Evolutionary conservation across 1,140 invertebrate genomes (phyloP).

Genomic region (Gonatopus flavifemur): DNA sequence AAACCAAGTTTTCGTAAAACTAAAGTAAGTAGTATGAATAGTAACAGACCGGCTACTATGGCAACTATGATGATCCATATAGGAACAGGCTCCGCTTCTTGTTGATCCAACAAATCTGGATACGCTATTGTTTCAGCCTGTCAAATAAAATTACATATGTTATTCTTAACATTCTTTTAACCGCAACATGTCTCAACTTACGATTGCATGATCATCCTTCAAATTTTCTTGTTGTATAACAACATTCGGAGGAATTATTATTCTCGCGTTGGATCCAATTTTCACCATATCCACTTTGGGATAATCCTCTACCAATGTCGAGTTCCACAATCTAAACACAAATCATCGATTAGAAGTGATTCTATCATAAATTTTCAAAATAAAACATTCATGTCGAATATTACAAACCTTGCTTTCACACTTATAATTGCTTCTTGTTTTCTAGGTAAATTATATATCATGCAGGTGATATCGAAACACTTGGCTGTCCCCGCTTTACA

Average conservation of each 20-base stretch:
- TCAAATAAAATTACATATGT: constrained; percentile 34
- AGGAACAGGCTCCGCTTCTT: constrained; percentile 68
- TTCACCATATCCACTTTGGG: constrained; percentile 79
- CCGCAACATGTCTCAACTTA: constrained; percentile 42
- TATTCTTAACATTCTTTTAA: background rate
- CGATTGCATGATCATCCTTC: constrained; percentile 65
- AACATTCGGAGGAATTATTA: constrained; percentile 69
- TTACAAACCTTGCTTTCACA: constrained; percentile 72
- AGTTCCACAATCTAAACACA: constrained; percentile 80
- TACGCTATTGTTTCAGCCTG: constrained; percentile 80
- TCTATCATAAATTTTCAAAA: constrained; percentile 2
- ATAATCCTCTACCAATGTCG: constrained; percentile 85
- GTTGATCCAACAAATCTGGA: constrained; percentile 72
- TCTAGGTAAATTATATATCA: constrained; percentile 73
- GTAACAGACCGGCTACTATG: constrained; percentile 74
- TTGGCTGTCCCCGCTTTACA: constrained; percentile 78
- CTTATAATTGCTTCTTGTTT: constrained; percentile 76
- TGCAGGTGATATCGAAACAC: constrained; percentile 83
- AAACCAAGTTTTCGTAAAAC: constrained; percentile 84
- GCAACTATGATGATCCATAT: constrained; percentile 83
- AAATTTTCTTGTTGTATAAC: constrained; percentile 73
- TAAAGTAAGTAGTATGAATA: constrained; percentile 76
- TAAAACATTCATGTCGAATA: constrained; percentile 7
- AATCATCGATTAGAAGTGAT: no score
- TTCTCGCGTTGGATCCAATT: constrained; percentile 75